Evolutionary conservation across 92 coral and sea anemone genomes (phyloP).

Genomic region (Phenganax subtilis): DNA sequence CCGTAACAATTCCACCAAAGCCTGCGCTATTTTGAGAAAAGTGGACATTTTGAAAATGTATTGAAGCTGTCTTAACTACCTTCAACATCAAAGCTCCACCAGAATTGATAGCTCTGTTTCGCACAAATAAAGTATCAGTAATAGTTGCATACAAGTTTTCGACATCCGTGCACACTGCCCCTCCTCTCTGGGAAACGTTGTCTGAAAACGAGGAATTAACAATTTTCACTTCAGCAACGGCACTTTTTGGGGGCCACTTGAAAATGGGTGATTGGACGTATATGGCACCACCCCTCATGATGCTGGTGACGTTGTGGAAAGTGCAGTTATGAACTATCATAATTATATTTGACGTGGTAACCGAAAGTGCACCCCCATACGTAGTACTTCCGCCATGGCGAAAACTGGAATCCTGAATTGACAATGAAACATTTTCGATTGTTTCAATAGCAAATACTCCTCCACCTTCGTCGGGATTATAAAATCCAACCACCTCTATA

Average conservation of each 20-base stretch:
- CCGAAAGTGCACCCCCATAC: constrained; percentile 29
- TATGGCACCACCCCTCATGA: constrained; percentile 8
- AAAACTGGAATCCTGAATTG: constrained; percentile 14
- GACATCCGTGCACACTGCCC: neutral
- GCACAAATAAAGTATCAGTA: neutral
- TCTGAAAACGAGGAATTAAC: constrained; percentile 29
- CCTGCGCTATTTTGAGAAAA: constrained; percentile 23
- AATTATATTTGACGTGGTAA: neutral
- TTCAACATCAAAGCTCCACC: neutral
- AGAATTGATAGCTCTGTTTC: constrained; percentile 6
- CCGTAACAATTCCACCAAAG: constrained; percentile 18
- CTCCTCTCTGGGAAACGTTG: constrained; percentile 18
- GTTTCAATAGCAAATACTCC: constrained; percentile 10
- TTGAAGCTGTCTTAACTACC: neutral
- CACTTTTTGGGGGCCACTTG: neutral
- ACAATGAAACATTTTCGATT: constrained; percentile 12
- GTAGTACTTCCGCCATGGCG: neutral
- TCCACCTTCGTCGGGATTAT: neutral
- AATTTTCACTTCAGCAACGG: neutral
- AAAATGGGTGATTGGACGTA: neutral
- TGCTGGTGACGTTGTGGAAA: constrained; percentile 1
- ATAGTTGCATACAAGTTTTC: neutral
- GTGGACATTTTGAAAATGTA: constrained; percentile 14
- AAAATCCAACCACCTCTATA: neutral
- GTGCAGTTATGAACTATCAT: constrained; percentile 10